Base-by-base conservation (phyloP, 2,888 invertebrate species). In the Drosophila koepferae region DNA sequence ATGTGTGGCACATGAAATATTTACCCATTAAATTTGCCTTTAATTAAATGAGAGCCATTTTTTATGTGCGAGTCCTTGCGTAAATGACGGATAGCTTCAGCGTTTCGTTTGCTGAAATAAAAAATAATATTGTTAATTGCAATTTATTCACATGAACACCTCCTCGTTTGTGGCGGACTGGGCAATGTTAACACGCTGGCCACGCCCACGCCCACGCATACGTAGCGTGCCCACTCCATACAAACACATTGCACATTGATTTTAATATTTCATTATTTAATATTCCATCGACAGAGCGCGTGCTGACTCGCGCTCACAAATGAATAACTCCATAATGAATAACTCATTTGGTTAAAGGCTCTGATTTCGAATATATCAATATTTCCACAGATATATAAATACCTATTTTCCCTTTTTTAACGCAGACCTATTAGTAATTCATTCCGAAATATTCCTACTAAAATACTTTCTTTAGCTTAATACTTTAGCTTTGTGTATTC, bases 111-210 rank as follows among this genome's bases (percentile, higher is more conserved):
- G 85, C 84, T 86, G 73, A 76, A 86, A 90, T 80, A 86, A 86
- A 90, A 90, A 67, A 67, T 67, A 67, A 90, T 88, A 84, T 86
- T 81, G 81, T 91, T 91, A 91, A 92, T 91, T 92, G 90, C 91
- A 90, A 90, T 91, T 91, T 90, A 91, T 91, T 85, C 91, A 86
- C 92, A 89, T 91, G 92, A 91, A 92, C 92, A 91, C 92, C 89
- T 86, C 70, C 53, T 38, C 18, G 10, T 44, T 58, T 49, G 41
- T 8, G 8, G n/a, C 34, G 68, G n/a, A 49, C 41, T 53, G 40
- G 51, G 59, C 20, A 38, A 18, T 48, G 28, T 46, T 40, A n/a
- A 23, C 41, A 16, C 55, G 14, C 20, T 36, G 41, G 23, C 31
- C 31, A 31, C 28, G 38, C 16, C n/a, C 12, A 23, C 6, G 14